Evolutionary conservation across 2,888 invertebrate genomes (phyloP).

Genomic region (Dioctria linearis): DNA sequence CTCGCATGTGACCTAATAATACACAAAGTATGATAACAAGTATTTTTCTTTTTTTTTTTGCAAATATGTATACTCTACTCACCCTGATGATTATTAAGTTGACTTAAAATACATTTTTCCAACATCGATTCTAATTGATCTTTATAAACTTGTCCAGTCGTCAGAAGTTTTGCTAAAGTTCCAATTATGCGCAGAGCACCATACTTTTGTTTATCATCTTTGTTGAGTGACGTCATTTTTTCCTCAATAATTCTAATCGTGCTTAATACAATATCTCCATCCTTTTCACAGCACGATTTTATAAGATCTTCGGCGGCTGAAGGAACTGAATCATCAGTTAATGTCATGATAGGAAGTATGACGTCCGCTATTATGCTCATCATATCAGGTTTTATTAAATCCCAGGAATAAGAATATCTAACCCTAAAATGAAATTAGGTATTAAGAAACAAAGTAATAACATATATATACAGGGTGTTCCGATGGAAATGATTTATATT

Average conservation of each 20-base stretch:
- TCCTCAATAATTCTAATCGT: constrained; percentile 94
- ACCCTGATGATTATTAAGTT: constrained; percentile 85
- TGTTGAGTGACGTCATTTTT: constrained; percentile 76
- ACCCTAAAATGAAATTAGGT: constrained; percentile 73
- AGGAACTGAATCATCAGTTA: constrained; percentile 92
- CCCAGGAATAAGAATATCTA: constrained; percentile 95
- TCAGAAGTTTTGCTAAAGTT: constrained; percentile 89
- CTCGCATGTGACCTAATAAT: constrained; percentile 83
- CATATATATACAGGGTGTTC: no score
- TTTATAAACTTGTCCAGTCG: constrained; percentile 93
- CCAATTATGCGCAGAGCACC: constrained; percentile 99
- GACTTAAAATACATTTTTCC: constrained; percentile 92
- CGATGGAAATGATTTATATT: no score
- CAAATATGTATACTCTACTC: constrained; percentile 19
- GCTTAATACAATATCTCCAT: constrained; percentile 95
- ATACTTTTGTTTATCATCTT: constrained; percentile 87
- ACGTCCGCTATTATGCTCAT: constrained; percentile 94
- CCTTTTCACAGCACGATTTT: constrained; percentile 90
- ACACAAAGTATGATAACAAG: background rate
- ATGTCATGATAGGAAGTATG: constrained; percentile 96
- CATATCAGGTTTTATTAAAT: constrained; percentile 96
- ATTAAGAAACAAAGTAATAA: background rate
- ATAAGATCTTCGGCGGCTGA: constrained; percentile 93
- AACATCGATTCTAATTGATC: constrained; percentile 94
- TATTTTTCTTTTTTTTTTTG: background rate